These are phyloP conservation scores for Sus scrofa DNA, from an alignment of 2,113 vertebrate species.

Conservation along the genomic window T2T-Sscrofa CM000817.6:129905501-129906000, in stretches of 20 bases:
- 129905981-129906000: background rate
- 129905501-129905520: background rate
- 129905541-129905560: constrained; percentile 3
- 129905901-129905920: background rate
- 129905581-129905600: constrained; percentile 42
- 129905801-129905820: too few relatives aligned
- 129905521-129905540: background rate
- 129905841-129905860: too few relatives aligned
- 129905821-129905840: too few relatives aligned
- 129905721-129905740: too few relatives aligned
- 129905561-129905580: constrained; percentile 6
- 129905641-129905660: background rate
- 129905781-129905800: too few relatives aligned
- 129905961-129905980: background rate
- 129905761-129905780: too few relatives aligned
- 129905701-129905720: too few relatives aligned
- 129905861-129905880: too few relatives aligned
- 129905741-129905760: too few relatives aligned
- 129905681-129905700: too few relatives aligned
- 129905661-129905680: background rate
- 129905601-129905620: background rate
- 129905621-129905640: background rate
- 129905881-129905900: too few relatives aligned
- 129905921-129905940: background rate
- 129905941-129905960: background rate